Percentiles rank a stretch among this genome's conserved stretches.
phyloP scores from a whole-genome alignment of 2,113 vertebrate species.

The Phoxinus phoxinus region DNA sequence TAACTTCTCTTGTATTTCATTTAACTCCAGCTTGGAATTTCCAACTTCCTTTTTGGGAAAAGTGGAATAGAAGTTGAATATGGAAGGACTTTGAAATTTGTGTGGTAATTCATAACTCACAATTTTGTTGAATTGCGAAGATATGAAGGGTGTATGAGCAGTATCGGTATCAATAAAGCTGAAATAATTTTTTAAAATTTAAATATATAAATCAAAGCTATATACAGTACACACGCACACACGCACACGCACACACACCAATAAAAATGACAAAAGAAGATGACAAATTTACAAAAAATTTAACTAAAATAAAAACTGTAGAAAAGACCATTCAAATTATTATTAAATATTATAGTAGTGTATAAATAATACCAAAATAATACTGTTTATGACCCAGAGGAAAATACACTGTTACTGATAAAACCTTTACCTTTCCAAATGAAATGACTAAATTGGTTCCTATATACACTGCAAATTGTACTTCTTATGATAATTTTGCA shows the following conservation, averaged over 20 bases:
- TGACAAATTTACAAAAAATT: background rate
- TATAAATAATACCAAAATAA: background rate
- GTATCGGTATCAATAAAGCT: background rate
- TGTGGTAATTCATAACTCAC: background rate
- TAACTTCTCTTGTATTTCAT: background rate
- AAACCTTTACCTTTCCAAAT: background rate
- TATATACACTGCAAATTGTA: background rate
- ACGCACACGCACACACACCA: too few relatives aligned
- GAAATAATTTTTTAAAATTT: too few relatives aligned
- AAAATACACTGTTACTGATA: background rate
- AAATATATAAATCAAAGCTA: too few relatives aligned
- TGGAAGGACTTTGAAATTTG: background rate
- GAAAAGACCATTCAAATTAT: background rate
- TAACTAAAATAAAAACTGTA: background rate
- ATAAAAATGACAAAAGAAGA: background rate
- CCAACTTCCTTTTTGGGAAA: background rate
- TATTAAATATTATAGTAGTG: background rate
- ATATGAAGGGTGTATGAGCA: background rate
- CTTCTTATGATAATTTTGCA: background rate
- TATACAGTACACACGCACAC: too few relatives aligned
- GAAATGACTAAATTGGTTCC: background rate
- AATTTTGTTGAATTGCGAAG: background rate
- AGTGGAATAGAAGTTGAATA: background rate
- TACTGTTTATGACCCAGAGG: background rate
- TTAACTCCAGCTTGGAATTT: background rate